These are phyloP conservation scores for Dicrostonyx torquatus DNA, from an alignment of 2,797 vertebrate species.

Conservation along the genomic window DNA sequence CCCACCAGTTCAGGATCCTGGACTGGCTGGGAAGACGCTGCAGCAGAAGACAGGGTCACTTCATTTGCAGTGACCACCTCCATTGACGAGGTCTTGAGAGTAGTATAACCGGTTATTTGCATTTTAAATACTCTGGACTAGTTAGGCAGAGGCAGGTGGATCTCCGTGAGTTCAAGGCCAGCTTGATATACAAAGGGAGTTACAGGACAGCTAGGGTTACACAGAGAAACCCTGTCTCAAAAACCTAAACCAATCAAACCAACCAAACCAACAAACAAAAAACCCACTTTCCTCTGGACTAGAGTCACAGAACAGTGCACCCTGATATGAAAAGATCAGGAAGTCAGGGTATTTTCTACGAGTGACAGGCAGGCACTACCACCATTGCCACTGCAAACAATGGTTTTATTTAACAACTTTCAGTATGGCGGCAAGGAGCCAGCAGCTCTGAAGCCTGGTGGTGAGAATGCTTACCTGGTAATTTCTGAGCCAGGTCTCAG, in stretches of 20 bases:
- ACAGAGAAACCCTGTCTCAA: neutral
- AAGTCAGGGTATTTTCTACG: neutral
- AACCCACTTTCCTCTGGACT: neutral
- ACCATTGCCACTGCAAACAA: neutral
- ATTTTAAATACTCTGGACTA: neutral
- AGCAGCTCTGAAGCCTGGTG: neutral
- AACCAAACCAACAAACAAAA: neutral
- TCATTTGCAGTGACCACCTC: neutral
- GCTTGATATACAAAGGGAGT: neutral
- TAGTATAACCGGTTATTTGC: neutral
- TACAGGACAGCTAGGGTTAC: neutral
- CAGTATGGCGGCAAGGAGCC: neutral
- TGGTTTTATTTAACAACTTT: neutral
- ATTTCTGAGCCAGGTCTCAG: slow-evolving; percentile 96
- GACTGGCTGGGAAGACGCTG: neutral
- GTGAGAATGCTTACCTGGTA: slow-evolving; percentile 92
- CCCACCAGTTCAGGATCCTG: neutral
- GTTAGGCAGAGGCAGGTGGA: neutral
- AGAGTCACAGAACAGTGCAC: neutral
- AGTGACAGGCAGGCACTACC: neutral
- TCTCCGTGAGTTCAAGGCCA: neutral
- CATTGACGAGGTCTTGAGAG: neutral
- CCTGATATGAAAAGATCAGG: neutral
- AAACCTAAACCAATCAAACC: neutral
- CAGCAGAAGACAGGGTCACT: neutral